These are phyloP conservation scores for Mesorhabditis sp. DNA, from an alignment of 2,888 invertebrate genomes.

Conservation along the genomic window DNA sequence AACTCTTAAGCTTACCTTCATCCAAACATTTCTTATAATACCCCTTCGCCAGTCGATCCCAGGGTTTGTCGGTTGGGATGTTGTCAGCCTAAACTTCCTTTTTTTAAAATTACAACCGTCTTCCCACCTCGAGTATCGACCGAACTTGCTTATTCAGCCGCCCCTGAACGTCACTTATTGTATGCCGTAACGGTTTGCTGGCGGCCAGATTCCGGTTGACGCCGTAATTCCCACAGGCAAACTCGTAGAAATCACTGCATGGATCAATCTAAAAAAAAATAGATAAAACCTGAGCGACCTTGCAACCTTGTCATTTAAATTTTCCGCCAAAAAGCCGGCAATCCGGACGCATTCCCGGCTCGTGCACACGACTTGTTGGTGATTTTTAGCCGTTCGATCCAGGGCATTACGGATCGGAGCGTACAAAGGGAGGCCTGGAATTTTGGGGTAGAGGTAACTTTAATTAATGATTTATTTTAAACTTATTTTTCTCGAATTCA, in stretches of 20 bases:
- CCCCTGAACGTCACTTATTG: conserved; percentile 49
- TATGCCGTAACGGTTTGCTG: conserved; percentile 48
- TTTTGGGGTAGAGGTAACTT: not conserved
- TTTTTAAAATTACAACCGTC: not conserved
- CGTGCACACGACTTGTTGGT: conserved; percentile 47
- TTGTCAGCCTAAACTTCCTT: conserved; percentile 23
- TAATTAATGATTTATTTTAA: too few species aligned
- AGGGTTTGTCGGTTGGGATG: conserved; percentile 29
- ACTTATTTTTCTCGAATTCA: not conserved
- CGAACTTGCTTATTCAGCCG: conserved; percentile 50
- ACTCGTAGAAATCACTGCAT: conserved; percentile 55
- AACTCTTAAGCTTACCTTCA: conserved; percentile 32
- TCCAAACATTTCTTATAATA: conserved; percentile 54
- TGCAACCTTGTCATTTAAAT: conserved; percentile 47
- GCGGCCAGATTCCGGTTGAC: conserved; percentile 46
- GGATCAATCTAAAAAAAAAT: conserved; percentile 37
- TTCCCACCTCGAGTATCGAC: conserved; percentile 32
- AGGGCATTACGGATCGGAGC: conserved; percentile 16
- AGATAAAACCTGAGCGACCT: not conserved
- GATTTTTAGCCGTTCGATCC: conserved; percentile 32
- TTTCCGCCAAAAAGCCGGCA: conserved; percentile 48
- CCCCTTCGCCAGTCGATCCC: conserved; percentile 46
- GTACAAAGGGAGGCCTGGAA: conserved; percentile 13
- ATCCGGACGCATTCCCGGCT: conserved; percentile 47
- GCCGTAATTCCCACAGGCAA: conserved; percentile 54